Evolutionary conservation across 2,797 vertebrate species (phyloP), one percentile per base, ranked within the genome.

Genomic region (Lacerta agilis): DNA sequence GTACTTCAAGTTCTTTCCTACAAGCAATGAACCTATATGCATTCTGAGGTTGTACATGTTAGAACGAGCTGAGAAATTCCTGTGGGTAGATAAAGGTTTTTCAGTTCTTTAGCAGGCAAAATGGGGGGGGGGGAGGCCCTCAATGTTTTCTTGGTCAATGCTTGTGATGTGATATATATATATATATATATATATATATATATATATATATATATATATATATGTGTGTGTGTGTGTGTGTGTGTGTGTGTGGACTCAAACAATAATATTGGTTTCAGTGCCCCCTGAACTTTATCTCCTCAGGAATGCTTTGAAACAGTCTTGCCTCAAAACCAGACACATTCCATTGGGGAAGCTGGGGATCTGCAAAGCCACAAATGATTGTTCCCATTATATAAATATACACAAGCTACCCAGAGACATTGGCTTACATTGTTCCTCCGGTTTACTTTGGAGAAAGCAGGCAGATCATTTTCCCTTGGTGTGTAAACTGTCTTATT

Each of bases 181-280:
- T 33, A 33, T n/a, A n/a, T n/a, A n/a, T n/a, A n/a, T n/a, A n/a
- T n/a, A n/a, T n/a, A n/a, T 33, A 33, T 33, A 33, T 33, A 33
- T 33, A 33, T 33, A 33, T 33, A 33, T 33, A 33, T 33, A 33
- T 33, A 33, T 33, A 33, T 5, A 0, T 45, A 87, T 82, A 86
- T 11, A 25, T 61, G n/a, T n/a, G n/a, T n/a, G n/a, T n/a, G n/a
- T n/a, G n/a, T n/a, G n/a, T n/a, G n/a, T n/a, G n/a, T n/a, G n/a
- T n/a, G n/a, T n/a, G n/a, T n/a, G n/a, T n/a, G n/a, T n/a, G n/a
- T n/a, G 20, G 27, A 75, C 78, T 25, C 86, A 90, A 95, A 92
- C 91, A 89, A 84, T 67, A 92, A 76, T 64, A 88, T 91, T 92
- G 43, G 0, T 89, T 92, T 94, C 93, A 90, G 92, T 92, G 87